Conservation (phyloP, 2,888 invertebrate genomes). For the Morinoia aosen region DNA sequence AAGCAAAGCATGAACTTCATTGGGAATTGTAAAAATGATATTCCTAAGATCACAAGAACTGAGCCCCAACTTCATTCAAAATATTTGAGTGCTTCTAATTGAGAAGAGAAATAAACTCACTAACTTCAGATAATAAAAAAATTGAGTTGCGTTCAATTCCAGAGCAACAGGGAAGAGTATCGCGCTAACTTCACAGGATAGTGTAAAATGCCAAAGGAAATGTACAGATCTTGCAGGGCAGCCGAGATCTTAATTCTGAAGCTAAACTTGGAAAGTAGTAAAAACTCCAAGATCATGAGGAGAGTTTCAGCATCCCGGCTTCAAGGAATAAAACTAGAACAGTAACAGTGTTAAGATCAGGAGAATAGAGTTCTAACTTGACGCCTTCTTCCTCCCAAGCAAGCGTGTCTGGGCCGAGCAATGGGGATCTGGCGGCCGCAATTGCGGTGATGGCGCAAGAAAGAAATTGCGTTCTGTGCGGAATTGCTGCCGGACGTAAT, state of each 20-base stretch:
- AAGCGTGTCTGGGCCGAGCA: background rate
- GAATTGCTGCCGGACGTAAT: slow-evolving; percentile 3
- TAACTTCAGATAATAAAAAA: background rate
- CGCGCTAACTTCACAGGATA: background rate
- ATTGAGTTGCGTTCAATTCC: background rate
- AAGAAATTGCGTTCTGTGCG: slow-evolving; percentile 17
- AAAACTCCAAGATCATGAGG: background rate
- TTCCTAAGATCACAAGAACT: too few species aligned
- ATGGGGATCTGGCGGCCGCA: background rate
- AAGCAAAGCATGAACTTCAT: background rate
- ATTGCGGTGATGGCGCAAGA: background rate
- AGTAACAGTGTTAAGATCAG: background rate
- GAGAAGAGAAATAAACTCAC: background rate
- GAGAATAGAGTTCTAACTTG: background rate
- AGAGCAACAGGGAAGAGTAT: background rate
- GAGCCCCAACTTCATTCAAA: background rate
- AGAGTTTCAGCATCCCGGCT: background rate
- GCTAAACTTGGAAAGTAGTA: too few species aligned
- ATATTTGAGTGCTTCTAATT: background rate
- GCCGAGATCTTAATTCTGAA: too few species aligned
- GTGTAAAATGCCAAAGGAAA: background rate
- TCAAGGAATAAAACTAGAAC: background rate
- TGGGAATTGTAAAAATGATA: background rate
- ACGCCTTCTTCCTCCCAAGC: background rate
- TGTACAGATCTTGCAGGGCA: too few species aligned